These are phyloP conservation scores for Dasypus novemcinctus DNA, from an alignment of 2,113 vertebrate species.

Conservation along the genomic window DNA sequence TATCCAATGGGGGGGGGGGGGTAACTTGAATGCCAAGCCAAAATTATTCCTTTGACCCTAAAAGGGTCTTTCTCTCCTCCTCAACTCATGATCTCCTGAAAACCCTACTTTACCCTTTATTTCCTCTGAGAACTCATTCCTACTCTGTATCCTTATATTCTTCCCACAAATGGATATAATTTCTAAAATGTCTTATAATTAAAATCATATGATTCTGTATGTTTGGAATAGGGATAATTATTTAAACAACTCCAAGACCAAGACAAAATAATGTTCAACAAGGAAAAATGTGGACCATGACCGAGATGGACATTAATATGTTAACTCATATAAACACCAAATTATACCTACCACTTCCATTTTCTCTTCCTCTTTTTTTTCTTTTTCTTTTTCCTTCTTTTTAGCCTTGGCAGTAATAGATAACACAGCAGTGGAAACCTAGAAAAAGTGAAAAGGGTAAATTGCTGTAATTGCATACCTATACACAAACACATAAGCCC, in stretches of 20 bases:
- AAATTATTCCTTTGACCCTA: neutral
- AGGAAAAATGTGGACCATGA: neutral
- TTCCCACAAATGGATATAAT: neutral
- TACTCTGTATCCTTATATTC: neutral
- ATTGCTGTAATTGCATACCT: neutral
- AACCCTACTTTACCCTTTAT: neutral
- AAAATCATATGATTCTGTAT: neutral
- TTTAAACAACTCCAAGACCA: conserved; percentile 19
- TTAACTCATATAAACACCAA: neutral
- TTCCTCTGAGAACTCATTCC: conserved; percentile 17
- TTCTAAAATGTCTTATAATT: conserved; percentile 25
- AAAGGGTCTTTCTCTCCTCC: neutral
- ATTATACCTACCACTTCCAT: conserved; percentile 96
- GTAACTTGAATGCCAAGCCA: too few species aligned
- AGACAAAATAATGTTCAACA: neutral
- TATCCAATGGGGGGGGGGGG: neutral
- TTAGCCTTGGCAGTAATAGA: conserved; percentile 99
- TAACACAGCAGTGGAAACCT: conserved; percentile 98
- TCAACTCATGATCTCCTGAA: neutral
- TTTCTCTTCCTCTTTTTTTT: conserved; percentile 93
- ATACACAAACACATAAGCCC: neutral
- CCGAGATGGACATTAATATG: neutral
- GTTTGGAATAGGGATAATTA: neutral
- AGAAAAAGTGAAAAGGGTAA: conserved; percentile 61
- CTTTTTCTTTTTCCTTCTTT: conserved; percentile 98